A percentile compares a stretch with the other conserved stretches of the same genome.
phyloP scores from a whole-genome alignment of 1,140 invertebrate genomes.

The Cyrtorhinus lividipennis region DNA sequence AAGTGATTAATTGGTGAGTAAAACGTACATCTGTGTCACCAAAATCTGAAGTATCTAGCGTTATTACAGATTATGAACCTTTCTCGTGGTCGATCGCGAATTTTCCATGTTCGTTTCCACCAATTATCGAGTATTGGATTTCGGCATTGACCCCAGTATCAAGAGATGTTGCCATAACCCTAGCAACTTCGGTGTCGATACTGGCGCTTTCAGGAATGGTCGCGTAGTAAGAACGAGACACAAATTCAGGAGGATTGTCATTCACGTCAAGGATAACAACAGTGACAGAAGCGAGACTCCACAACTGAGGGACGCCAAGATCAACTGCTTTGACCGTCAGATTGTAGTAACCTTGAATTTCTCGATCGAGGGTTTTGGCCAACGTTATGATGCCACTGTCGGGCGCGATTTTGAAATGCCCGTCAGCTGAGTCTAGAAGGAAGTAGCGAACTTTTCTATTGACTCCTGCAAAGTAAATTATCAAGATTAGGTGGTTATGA shows the following conservation, averaged over 20 bases:
- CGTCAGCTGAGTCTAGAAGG: constrained; percentile 47
- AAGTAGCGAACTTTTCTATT: constrained; percentile 27
- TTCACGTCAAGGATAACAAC: constrained; percentile 70
- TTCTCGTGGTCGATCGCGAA: constrained; percentile 56
- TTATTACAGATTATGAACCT: too few relatives aligned
- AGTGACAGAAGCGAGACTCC: constrained; percentile 37
- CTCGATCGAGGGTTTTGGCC: constrained; percentile 67
- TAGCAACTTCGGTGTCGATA: constrained; percentile 58
- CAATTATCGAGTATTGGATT: constrained; percentile 76
- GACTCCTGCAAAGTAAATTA: constrained; percentile 33
- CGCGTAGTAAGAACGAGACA: constrained; percentile 42
- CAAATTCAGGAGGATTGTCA: constrained; percentile 64
- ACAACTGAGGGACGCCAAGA: constrained; percentile 53
- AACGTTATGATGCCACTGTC: constrained; percentile 72
- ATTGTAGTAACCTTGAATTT: constrained; percentile 70
- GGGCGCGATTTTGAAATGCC: constrained; percentile 40
- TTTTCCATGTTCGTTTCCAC: constrained; percentile 74
- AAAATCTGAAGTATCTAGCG: too few relatives aligned
- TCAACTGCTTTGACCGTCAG: constrained; percentile 68
- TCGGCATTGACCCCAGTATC: constrained; percentile 88
- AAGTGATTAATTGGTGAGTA: too few relatives aligned
- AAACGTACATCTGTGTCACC: too few relatives aligned
- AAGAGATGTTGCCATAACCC: constrained; percentile 75
- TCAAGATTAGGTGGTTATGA: neutral
- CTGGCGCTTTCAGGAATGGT: constrained; percentile 56